Base-by-base conservation (phyloP, 1,140 invertebrate species). In the Choristoneura fumiferana region DNA sequence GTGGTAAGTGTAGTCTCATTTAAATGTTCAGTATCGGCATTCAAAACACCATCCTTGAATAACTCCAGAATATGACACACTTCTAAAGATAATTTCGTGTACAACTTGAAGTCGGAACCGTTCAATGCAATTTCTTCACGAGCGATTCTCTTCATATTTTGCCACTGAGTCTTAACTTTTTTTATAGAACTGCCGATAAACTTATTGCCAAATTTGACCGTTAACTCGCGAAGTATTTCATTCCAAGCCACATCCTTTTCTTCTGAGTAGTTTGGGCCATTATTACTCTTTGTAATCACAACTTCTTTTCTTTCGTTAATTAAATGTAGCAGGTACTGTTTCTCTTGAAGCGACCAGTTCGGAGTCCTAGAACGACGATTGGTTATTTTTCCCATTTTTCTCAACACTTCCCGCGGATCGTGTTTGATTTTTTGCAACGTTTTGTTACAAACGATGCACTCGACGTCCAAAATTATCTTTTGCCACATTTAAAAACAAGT, bases 371-470 rank as follows among this genome's bases (percentile, higher is more conserved):
- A 75, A 1, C 86, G 71, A 6, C 81, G 76, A 56, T 67, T 74
- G 14, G 63, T 64, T 12, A 84, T 78, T 58, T 81, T 84, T 18
- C 78, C 77, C 80, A 87, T 85, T 58, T 77, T 79, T 39, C 58
- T 38, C 12, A 64, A 63, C 18, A 65, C 70, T 65, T 78, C 62
- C 13, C 52, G 49, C 0, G 83, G 79, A 57, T 81, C 59, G 71
- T 89, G 84, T 43, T 81, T 84, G 58, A 89, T 87, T 73, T 85
- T 86, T 69, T 87, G 84, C 81, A 87, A 84, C 75, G 81, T 81
- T 87, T 89, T 89, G 63, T 87, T 84, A 71, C 86, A 87, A 83
- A 84, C 81, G 69, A 89, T 87, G 76, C 84, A 86, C 78, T 86
- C 81, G 38, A 89, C 76, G 74, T 87, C 84, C 69, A 87, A 84